Evolutionary conservation across 2,888 invertebrate species (phyloP), one percentile per base, ranked within the genome.

Genomic region (Acleris laterana): DNA sequence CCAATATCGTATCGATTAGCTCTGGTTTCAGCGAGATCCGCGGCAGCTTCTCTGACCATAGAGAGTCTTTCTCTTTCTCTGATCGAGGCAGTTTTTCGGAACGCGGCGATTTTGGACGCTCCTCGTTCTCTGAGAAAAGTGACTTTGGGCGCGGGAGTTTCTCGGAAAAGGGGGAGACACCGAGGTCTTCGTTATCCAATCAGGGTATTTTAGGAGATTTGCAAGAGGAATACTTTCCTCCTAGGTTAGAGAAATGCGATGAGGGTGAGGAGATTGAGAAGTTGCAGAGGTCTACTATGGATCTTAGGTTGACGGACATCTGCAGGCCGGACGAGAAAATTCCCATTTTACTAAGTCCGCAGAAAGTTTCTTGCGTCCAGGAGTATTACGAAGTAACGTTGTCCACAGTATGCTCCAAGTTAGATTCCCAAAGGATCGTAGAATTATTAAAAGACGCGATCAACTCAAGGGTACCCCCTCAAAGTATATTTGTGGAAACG

Each of bases 361-460:
- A 91, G 44, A 86, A 90, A 19, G 84, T 92, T 0, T 89, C 87
- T 0, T 88, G 89, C 69, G 85, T 85, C 0, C 89, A 89, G 55
- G 93, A 93, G 61, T 91, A 89, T 53, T 95, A 96, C 67, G 97
- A 97, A 84, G 95, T 97, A 0, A 95, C 96, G 22, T 83, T 97
- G 25, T 96, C 97, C 0, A 96, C 96, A 9, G 95, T 96, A 50
- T 97, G 97, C 78, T 96, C 96, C 1, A 95, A 96, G 77, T 85
- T 97, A 55, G 96, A 97, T 77, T 95, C 96, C 0, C 95, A 95
- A 53, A 95, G 96, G 62, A 97, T 98, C 69, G 94, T 98, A 13
- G 96, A 96, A 72, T 92, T 97, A 74, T 93, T 98, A 0, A 97
- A 96, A 81, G 95, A 96, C 74, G 95, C 96, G 0, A 96, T 97